Base-by-base conservation (phyloP, 2,797 vertebrate species). In the Bovichtus variegatus region DNA sequence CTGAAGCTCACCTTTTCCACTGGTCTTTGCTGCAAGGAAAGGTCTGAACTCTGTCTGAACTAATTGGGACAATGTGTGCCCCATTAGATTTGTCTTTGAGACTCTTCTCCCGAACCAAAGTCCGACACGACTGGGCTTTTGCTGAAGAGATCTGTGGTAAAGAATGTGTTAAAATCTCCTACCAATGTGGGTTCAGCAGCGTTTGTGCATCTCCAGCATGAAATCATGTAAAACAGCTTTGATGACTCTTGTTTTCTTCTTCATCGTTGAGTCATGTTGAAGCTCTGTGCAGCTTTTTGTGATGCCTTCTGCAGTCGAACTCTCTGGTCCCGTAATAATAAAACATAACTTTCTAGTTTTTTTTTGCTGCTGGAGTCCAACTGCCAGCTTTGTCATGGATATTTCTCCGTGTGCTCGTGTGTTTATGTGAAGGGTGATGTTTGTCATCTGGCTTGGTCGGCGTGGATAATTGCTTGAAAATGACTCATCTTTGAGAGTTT, bases 401-500 rank as follows among this genome's bases (percentile, higher is more conserved):
- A 13, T 68, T 60, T 68, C 38, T 34, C 5, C 1, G 21, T 55
- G 51, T 68, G 44, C n/a, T n/a, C n/a, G n/a, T 41, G 47, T 64
- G n/a, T 68, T 54, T 23, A 3, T 63, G 64, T 57, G 68, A 55
- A 43, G 43, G 38, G 27, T 40, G 70, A 59, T 75, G 31, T 84
- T 72, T 73, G 72, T 79, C 71, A 60, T 76, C 49, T 68, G 57
- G 44, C 58, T 53, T 51, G 58, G 71, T 73, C 70, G 64, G 41
- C n/a, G n/a, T 66, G 23, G 27, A 59, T 58, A 31, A 18, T 34
- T 29, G 53, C 61, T 86, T 36, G 9, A 63, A 76, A 81, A 58
- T 61, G 66, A 80, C 73, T 81, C 70, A 68, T 85, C 76, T 75
- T 59, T 29, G 59, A 74, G 53, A 72, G 80, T 82, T 74, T 34